Evolutionary conservation across 2,113 vertebrate species (phyloP).

Genomic region (Mustela nigripes): DNA sequence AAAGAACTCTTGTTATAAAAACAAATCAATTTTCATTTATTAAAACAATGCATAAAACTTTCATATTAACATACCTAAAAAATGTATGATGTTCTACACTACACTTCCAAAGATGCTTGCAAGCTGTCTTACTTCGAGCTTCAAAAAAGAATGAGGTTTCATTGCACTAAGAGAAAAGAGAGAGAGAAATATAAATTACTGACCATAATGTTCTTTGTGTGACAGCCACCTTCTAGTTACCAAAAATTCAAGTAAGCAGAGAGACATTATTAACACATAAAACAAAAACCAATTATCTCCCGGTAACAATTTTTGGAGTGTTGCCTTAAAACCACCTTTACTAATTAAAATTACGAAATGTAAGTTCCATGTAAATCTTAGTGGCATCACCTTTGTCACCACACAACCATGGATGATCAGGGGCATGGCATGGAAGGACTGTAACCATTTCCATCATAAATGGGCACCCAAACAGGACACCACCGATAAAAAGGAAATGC

Average conservation of each 20-base stretch:
- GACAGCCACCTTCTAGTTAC: background rate
- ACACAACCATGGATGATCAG: background rate
- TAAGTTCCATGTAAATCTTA: background rate
- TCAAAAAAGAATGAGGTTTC: constrained; percentile 97
- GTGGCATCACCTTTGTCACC: background rate
- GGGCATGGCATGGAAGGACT: background rate
- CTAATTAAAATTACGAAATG: background rate
- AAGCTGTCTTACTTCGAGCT: constrained; percentile 89
- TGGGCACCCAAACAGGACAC: background rate
- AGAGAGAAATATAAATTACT: background rate
- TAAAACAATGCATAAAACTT: background rate
- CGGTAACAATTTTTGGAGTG: background rate
- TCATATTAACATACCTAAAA: constrained; percentile 90
- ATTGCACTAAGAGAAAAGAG: constrained; percentile 88
- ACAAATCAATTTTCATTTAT: background rate
- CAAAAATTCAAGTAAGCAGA: constrained; percentile 21
- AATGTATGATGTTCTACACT: constrained; percentile 95
- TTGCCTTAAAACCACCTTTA: background rate
- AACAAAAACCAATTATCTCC: background rate
- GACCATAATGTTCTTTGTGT: background rate
- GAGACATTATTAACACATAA: background rate
- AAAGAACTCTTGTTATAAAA: background rate
- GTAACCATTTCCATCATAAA: background rate
- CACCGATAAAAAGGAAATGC: background rate
- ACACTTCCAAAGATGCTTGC: constrained; percentile 96